These are phyloP conservation scores for Stramonita haemastoma DNA, from an alignment of 2,888 invertebrate species.

Conservation along the genomic window DNA sequence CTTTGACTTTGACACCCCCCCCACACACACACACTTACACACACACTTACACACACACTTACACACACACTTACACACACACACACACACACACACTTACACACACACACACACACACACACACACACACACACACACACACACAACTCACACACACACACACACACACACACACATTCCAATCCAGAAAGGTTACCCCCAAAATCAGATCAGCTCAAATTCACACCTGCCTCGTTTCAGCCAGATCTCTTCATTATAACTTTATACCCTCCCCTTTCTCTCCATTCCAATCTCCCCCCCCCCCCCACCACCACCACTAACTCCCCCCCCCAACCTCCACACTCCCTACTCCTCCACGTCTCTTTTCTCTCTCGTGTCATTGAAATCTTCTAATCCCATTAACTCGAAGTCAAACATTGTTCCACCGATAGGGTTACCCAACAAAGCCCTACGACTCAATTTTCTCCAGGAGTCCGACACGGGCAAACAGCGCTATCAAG, in stretches of 20 bases:
- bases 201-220: no score
- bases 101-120: no score
- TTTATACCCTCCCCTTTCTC: neutral
- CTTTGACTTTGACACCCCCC: no score
- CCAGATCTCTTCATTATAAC: neutral
- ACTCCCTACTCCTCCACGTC: neutral
- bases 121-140: no score
- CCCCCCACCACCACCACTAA: neutral
- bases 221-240: neutral
- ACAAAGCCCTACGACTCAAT: slow-evolving; percentile 29
- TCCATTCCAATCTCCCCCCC: neutral
- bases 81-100: no score
- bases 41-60: no score
- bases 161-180: no score
- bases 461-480: neutral
- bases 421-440: slow-evolving; percentile 8
- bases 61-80: no score
- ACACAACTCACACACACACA: no score
- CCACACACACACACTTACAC: no score
- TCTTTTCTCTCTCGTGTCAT: neutral
- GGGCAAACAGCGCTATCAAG: slow-evolving; percentile 19
- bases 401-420: slow-evolving; percentile 13
- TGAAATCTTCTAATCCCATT: neutral
- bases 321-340: neutral
- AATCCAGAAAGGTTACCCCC: no score